A percentile compares a stretch with the other conserved stretches of the same genome.
These are phyloP conservation scores for Pachyrhynchus sulphureomaculatus DNA, from an alignment of 1,140 invertebrate genomes.

Conservation along the genomic window DNA sequence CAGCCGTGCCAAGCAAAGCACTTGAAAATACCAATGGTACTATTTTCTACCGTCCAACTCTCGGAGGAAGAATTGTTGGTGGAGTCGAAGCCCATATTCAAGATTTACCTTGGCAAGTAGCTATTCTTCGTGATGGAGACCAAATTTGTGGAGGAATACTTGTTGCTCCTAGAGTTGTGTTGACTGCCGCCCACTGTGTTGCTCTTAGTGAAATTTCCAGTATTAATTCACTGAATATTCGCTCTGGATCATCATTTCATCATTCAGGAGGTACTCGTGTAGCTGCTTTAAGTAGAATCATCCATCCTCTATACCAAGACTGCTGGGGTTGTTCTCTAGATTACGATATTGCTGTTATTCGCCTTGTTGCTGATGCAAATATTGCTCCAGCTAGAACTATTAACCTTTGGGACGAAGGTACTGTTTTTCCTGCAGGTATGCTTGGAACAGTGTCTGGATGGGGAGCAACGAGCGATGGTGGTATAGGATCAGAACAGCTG, in stretches of 20 bases:
- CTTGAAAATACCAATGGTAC: too few relatives aligned
- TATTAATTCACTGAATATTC: constrained; percentile 39
- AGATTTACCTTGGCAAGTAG: constrained; percentile 62
- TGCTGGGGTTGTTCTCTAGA: too few relatives aligned
- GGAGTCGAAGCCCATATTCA: constrained; percentile 46
- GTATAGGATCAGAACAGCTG: constrained; percentile 2
- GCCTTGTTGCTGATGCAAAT: not conserved
- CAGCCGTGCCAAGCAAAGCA: too few relatives aligned
- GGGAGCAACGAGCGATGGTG: constrained; percentile 37
- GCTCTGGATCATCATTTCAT: constrained; percentile 51
- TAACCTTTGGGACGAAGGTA: not conserved
- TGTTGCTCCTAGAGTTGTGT: constrained; percentile 57
- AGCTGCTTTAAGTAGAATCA: constrained; percentile 47
- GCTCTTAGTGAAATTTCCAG: constrained; percentile 26
- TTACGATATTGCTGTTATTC: constrained; percentile 61
- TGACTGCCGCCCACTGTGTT: constrained; percentile 72
- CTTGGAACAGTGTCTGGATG: constrained; percentile 45
- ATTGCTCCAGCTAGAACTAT: not conserved
- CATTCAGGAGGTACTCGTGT: constrained; percentile 50
- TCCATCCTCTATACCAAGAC: constrained; percentile 48
- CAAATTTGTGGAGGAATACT: constrained; percentile 65
- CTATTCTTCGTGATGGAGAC: constrained; percentile 48
- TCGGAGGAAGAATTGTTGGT: constrained; percentile 51
- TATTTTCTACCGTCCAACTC: not conserved
- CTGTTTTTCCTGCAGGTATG: constrained; percentile 8